A percentile compares a stretch with the other conserved stretches of the same genome.
These are phyloP conservation scores for Drosophila sulfurigaster DNA, from an alignment of 1,140 invertebrate species.

Conservation along the genomic window DNA sequence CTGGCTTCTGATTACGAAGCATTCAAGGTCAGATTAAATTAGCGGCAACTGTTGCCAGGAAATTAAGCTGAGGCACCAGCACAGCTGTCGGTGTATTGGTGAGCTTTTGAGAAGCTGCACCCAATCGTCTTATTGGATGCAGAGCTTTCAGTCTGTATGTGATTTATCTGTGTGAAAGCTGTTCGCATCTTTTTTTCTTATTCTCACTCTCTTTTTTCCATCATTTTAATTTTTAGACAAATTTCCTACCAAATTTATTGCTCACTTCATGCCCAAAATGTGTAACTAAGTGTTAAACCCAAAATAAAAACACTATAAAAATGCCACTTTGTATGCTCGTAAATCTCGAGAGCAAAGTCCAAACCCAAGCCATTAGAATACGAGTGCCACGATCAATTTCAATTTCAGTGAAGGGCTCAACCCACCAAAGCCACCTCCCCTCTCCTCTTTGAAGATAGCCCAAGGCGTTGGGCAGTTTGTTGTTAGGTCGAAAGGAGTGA, in stretches of 20 bases:
- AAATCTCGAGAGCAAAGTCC: slow-evolving; percentile 54
- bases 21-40: slow-evolving; percentile 57
- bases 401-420: slow-evolving; percentile 65
- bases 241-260: slow-evolving; percentile 30
- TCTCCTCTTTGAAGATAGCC: slow-evolving; percentile 18
- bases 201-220: not conserved
- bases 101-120: slow-evolving; percentile 20
- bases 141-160: not conserved
- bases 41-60: slow-evolving; percentile 45
- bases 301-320: slow-evolving; percentile 57
- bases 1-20: slow-evolving; percentile 14
- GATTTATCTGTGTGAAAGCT: slow-evolving; percentile 7
- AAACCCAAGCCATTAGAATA: slow-evolving; percentile 57
- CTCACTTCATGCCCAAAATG: slow-evolving; percentile 44
- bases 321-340: slow-evolving; percentile 45
- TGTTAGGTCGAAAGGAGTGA: slow-evolving; percentile 62
- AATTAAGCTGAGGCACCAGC: not conserved
- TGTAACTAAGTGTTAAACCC: slow-evolving; percentile 41
- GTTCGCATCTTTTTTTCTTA: not conserved
- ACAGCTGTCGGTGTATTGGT: slow-evolving; percentile 20
- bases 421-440: not conserved
- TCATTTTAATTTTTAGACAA: not conserved
- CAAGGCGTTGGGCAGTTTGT: slow-evolving; percentile 31
- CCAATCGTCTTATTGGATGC: no score
- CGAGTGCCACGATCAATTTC: slow-evolving; percentile 81